phyloP scores from a whole-genome alignment of 2,797 vertebrate species.

The Falco rusticolus region DNA sequence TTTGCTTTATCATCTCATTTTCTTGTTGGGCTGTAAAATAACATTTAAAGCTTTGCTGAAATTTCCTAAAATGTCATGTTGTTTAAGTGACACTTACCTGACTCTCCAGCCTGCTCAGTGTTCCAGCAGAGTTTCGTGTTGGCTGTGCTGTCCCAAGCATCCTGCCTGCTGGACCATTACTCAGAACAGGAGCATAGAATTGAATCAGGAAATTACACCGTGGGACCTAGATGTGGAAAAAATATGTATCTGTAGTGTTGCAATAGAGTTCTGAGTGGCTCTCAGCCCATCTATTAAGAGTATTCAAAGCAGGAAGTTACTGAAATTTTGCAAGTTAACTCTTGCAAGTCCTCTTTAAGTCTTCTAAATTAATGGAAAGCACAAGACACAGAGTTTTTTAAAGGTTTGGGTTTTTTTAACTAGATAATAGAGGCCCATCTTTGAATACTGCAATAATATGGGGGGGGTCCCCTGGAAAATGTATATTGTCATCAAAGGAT shows the following conservation, averaged over 20 bases:
- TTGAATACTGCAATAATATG: neutral
- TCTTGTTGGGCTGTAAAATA: neutral
- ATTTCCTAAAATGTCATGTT: neutral
- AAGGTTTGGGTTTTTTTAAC: neutral
- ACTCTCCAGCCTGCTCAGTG: neutral
- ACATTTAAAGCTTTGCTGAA: neutral
- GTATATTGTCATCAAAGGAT: neutral
- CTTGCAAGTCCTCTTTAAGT: neutral
- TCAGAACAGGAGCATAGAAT: neutral
- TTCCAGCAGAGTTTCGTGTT: neutral
- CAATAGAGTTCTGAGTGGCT: neutral
- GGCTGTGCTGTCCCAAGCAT: neutral
- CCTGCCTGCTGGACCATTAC: neutral
- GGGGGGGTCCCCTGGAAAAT: neutral
- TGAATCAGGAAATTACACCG: neutral
- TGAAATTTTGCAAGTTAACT: neutral
- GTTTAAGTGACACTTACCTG: conserved; percentile 33
- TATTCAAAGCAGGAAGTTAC: neutral
- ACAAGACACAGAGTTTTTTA: neutral
- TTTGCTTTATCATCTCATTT: neutral
- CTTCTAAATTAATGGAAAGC: neutral
- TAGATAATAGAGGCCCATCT: neutral
- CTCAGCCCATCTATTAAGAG: neutral
- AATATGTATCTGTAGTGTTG: neutral
- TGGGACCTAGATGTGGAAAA: neutral